Percentiles rank a stretch among this genome's conserved stretches.
phyloP scores from a whole-genome alignment of 64 coral and sea anemone genomes.

The Astreopora myriophthalma region DNA sequence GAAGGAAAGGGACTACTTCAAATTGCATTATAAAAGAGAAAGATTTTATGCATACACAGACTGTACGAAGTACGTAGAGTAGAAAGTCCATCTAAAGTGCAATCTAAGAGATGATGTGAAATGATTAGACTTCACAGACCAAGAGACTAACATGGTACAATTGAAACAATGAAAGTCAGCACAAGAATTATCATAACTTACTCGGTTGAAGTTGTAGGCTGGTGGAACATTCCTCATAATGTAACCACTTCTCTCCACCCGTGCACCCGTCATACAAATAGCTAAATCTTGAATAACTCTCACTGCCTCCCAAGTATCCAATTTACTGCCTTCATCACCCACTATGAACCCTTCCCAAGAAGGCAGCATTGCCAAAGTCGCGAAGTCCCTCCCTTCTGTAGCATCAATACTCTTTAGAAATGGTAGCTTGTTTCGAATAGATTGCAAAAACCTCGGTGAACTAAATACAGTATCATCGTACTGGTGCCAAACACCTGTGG shows the following conservation, averaged over 20 bases:
- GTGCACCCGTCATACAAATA: constrained; percentile 27
- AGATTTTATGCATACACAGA: too few species aligned
- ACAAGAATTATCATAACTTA: not conserved
- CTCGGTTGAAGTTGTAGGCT: not conserved
- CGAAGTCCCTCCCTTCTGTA: constrained; percentile 26
- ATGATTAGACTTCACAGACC: too few species aligned
- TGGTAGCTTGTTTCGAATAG: constrained; percentile 20
- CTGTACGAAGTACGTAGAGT: too few species aligned
- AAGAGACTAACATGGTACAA: too few species aligned
- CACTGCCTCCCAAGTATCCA: constrained; percentile 22
- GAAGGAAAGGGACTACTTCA: too few species aligned
- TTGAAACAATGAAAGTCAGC: not conserved
- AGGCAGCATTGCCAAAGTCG: constrained; percentile 50
- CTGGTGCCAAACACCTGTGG: constrained; percentile 45
- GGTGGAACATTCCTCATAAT: not conserved
- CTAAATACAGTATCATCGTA: constrained; percentile 53
- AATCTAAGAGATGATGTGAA: not conserved
- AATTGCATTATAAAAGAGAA: too few species aligned
- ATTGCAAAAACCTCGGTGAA: not conserved
- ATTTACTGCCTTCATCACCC: not conserved
- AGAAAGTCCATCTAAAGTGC: too few species aligned
- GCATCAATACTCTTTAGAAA: constrained; percentile 26
- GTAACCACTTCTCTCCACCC: not conserved
- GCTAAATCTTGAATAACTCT: not conserved
- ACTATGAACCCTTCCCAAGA: constrained; percentile 35